A percentile compares a stretch with the other conserved stretches of the same genome.
Evolutionary conservation across 2,888 invertebrate genomes (phyloP).

Genomic region (Onchidella celtica): DNA sequence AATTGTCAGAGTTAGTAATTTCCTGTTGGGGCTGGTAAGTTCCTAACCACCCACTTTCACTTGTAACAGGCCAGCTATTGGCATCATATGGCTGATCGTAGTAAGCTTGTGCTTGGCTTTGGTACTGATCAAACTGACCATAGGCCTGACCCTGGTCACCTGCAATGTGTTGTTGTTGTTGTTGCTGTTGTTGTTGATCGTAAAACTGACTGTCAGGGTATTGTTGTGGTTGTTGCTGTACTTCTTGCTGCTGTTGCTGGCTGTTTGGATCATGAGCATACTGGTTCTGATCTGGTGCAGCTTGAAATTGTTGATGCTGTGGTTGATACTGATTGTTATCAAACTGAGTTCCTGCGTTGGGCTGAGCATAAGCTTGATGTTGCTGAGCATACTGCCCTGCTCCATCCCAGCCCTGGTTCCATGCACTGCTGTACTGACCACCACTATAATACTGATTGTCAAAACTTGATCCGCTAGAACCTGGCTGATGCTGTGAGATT

Average conservation of each 20-base stretch:
- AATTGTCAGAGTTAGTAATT: too few species aligned
- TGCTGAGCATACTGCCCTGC: not conserved
- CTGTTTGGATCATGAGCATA: not conserved
- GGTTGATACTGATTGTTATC: conserved; percentile 10
- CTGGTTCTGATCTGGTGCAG: not conserved
- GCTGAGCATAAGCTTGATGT: conserved; percentile 2
- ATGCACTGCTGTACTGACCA: conserved; percentile 19
- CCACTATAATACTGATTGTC: conserved; percentile 12
- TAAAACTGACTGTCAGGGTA: conserved; percentile 9
- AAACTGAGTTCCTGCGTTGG: not conserved
- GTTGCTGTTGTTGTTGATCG: conserved; percentile 22
- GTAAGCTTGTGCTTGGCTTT: conserved; percentile 17
- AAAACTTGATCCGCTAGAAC: not conserved
- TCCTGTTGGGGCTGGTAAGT: too few species aligned
- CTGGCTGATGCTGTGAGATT: conserved; percentile 6
- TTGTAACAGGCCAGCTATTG: conserved; percentile 11
- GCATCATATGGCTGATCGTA: conserved; percentile 34
- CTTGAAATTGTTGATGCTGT: conserved; percentile 5
- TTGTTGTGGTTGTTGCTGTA: not conserved
- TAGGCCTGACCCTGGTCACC: not conserved
- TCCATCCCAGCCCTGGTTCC: conserved; percentile 28
- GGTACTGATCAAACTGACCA: not conserved
- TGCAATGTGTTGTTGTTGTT: not conserved
- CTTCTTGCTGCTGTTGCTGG: not conserved
- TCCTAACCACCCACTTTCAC: conserved; percentile 1